These are phyloP conservation scores for Austrolebias charrua DNA, from an alignment of 2,797 vertebrate species.

Conservation along the genomic window DNA sequence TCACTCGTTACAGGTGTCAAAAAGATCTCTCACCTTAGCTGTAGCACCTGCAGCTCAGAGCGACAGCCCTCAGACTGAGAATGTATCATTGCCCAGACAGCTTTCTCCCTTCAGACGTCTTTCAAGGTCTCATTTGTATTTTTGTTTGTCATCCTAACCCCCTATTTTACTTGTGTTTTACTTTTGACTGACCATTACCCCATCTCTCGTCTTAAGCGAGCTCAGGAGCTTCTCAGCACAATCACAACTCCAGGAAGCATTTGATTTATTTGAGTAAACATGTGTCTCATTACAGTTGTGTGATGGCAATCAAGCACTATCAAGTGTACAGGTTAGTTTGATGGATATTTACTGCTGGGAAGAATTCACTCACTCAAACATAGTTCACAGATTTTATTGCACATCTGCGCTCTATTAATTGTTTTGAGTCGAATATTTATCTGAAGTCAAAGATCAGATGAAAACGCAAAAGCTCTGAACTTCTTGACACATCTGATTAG, in stretches of 20 bases:
- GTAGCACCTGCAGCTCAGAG: slow-evolving; percentile 50
- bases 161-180: neutral
- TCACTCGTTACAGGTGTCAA: slow-evolving; percentile 62
- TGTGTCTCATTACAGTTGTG: slow-evolving; percentile 40
- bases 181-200: slow-evolving; percentile 9
- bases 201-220: slow-evolving; percentile 26
- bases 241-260: slow-evolving; percentile 42
- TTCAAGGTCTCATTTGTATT: slow-evolving; percentile 15
- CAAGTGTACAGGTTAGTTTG: slow-evolving; percentile 26
- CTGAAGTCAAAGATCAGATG: slow-evolving; percentile 15
- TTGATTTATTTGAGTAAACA: slow-evolving; percentile 56
- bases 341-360: slow-evolving; percentile 11
- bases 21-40: slow-evolving; percentile 54
- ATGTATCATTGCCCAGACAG: slow-evolving; percentile 12
- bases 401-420: slow-evolving; percentile 15
- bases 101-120: slow-evolving; percentile 17
- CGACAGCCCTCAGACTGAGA: slow-evolving; percentile 27
- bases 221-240: slow-evolving; percentile 31
- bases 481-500: neutral
- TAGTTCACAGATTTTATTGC: neutral
- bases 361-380: neutral
- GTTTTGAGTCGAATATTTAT: slow-evolving; percentile 24
- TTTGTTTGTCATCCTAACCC: neutral
- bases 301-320: slow-evolving; percentile 26
- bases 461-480: slow-evolving; percentile 19